A percentile compares a stretch with the other conserved stretches of the same genome.
phyloP scores from a whole-genome alignment of 2,888 invertebrate genomes.

The Netelia virgata region DNA sequence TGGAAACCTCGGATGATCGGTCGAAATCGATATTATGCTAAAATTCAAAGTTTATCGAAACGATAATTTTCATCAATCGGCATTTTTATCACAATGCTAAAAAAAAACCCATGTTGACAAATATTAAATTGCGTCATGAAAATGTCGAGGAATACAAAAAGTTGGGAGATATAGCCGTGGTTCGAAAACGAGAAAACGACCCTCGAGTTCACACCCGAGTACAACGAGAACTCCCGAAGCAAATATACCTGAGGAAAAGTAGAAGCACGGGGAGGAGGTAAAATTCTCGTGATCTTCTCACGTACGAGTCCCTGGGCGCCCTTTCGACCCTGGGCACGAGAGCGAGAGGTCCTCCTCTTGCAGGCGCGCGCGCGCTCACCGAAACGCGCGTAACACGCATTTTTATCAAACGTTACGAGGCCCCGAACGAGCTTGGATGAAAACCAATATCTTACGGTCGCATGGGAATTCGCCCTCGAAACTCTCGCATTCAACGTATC shows the following conservation, averaged over 20 bases:
- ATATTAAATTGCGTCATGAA: conserved; percentile 3
- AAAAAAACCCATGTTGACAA: conserved; percentile 9
- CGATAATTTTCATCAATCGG: conserved; percentile 24
- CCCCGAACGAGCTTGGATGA: conserved; percentile 83
- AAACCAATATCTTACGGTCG: conserved; percentile 84
- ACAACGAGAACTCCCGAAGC: conserved; percentile 40
- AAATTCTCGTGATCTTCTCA: conserved; percentile 84
- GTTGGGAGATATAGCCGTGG: background rate
- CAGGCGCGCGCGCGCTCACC: conserved; percentile 60
- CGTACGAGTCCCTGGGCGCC: conserved; percentile 83
- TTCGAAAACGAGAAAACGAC: conserved; percentile 16
- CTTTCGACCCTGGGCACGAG: conserved; percentile 79
- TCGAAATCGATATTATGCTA: conserved; percentile 7
- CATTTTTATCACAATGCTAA: background rate
- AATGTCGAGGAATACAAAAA: conserved; percentile 20
- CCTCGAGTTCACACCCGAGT: conserved; percentile 21
- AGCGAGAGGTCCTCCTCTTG: conserved; percentile 53
- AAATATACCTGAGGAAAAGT: conserved; percentile 62
- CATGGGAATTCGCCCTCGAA: conserved; percentile 80
- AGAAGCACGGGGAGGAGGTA: conserved; percentile 77
- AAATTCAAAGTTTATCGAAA: background rate
- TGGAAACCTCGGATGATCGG: background rate
- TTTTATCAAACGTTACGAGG: conserved; percentile 85
- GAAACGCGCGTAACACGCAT: conserved; percentile 84
- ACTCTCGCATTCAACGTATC: conserved; percentile 70